These are phyloP conservation scores for Lycaon pictus DNA, from an alignment of 2,113 vertebrate genomes.

Conservation along the genomic window DNA sequence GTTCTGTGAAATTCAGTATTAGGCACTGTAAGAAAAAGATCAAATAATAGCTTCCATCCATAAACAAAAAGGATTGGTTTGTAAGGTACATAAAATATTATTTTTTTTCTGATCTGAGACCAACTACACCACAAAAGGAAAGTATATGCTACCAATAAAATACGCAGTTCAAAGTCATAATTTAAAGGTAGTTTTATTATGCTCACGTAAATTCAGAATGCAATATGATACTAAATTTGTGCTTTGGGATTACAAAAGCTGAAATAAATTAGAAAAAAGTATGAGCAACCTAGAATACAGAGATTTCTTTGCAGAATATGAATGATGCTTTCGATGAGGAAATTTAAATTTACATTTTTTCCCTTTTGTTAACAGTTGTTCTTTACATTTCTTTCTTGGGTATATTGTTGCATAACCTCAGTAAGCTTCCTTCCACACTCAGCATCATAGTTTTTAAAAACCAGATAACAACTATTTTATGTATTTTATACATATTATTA, in stretches of 20 bases:
- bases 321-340: background rate
- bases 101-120: slow-evolving; percentile 46
- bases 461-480: background rate
- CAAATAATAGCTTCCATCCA: slow-evolving; percentile 25
- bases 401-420: background rate
- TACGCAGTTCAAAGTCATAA: slow-evolving; percentile 44
- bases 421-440: background rate
- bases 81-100: slow-evolving; percentile 61
- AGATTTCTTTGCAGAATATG: background rate
- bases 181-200: slow-evolving; percentile 67
- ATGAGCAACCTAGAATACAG: background rate
- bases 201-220: slow-evolving; percentile 54
- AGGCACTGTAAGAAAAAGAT: slow-evolving; percentile 37
- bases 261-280: slow-evolving; percentile 23
- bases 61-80: slow-evolving; percentile 54
- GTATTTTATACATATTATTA: no score
- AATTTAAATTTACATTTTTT: slow-evolving; percentile 26
- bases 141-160: slow-evolving; percentile 63
- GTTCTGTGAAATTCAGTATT: slow-evolving; percentile 7
- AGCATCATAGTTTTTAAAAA: background rate
- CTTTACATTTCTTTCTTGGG: background rate
- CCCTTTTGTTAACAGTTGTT: background rate
- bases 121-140: slow-evolving; percentile 62
- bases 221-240: slow-evolving; percentile 51
- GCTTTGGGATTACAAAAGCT: slow-evolving; percentile 43